Evolutionary conservation across 1,140 invertebrate species (phyloP).

Genomic region (Rhagoletis zephyria): DNA sequence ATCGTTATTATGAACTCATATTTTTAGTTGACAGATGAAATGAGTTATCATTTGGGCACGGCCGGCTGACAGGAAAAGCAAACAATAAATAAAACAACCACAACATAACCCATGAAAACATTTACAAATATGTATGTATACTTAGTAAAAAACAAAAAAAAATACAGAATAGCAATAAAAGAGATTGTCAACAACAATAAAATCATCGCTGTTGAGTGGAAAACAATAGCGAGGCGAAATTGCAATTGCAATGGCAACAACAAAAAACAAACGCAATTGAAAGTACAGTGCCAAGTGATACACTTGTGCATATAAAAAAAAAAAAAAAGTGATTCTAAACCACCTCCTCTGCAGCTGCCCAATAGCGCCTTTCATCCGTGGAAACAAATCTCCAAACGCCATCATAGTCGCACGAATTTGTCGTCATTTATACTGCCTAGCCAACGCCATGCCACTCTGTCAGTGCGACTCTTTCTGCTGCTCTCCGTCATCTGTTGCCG

Average conservation of each 20-base stretch:
- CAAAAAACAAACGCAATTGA: not conserved
- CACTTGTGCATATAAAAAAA: no score
- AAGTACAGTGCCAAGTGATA: not conserved
- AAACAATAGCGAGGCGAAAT: constrained; percentile 32
- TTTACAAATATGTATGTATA: not conserved
- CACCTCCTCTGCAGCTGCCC: not conserved
- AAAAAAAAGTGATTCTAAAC: not conserved
- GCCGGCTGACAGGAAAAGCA: not conserved
- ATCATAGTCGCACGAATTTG: not conserved
- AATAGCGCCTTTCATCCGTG: not conserved
- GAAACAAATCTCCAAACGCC: not conserved
- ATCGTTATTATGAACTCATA: constrained; percentile 33
- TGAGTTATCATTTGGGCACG: not conserved
- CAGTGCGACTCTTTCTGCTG: no score
- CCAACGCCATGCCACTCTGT: no score
- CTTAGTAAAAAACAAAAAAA: not conserved
- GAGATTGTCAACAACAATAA: constrained; percentile 35
- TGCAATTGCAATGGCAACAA: constrained; percentile 9
- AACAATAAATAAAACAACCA: not conserved
- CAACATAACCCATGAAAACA: not conserved
- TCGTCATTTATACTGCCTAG: not conserved
- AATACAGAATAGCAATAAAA: constrained; percentile 1
- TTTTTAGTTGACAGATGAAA: constrained; percentile 42
- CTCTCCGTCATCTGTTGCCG: not conserved
- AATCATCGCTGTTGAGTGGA: not conserved